Conservation (phyloP, 2,113 vertebrate genomes). For the Percopsis transmontana region DNA sequence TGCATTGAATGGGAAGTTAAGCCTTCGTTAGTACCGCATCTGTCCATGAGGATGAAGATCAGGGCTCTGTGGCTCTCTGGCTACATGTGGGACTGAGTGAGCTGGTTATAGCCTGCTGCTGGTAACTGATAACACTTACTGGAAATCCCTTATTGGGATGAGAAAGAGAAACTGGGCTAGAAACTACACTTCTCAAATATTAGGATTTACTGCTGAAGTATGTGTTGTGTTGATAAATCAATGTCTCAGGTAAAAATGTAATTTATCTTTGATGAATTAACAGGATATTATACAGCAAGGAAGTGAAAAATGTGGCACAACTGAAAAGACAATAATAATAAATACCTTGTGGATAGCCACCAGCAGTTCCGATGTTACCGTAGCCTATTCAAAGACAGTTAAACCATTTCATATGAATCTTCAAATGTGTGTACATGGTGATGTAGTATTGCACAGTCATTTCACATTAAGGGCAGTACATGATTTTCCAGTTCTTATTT, state of each 20-base stretch:
- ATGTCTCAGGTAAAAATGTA: background rate
- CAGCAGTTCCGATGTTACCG: conserved; percentile 65
- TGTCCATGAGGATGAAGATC: background rate
- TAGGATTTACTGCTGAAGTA: background rate
- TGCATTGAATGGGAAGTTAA: too few species aligned
- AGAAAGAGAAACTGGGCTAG: conserved; percentile 5
- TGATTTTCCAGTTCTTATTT: too few species aligned
- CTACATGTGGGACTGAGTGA: conserved; percentile 11
- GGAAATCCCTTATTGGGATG: conserved; percentile 28
- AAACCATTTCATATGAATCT: background rate
- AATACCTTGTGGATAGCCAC: conserved; percentile 70
- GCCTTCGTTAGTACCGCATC: too few species aligned
- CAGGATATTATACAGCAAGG: background rate
- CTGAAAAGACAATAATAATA: background rate
- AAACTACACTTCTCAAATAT: background rate
- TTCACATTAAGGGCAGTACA: too few species aligned
- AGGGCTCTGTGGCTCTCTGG: background rate
- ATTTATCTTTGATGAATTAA: background rate
- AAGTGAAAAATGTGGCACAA: background rate
- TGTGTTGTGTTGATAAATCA: background rate
- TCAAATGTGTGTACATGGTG: background rate
- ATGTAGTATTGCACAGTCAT: background rate
- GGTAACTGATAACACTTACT: conserved; percentile 35
- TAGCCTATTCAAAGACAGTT: conserved; percentile 64
- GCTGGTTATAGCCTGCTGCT: conserved; percentile 2